phyloP scores from a whole-genome alignment of 2,797 vertebrate species.

The Forpus xanthops region DNA sequence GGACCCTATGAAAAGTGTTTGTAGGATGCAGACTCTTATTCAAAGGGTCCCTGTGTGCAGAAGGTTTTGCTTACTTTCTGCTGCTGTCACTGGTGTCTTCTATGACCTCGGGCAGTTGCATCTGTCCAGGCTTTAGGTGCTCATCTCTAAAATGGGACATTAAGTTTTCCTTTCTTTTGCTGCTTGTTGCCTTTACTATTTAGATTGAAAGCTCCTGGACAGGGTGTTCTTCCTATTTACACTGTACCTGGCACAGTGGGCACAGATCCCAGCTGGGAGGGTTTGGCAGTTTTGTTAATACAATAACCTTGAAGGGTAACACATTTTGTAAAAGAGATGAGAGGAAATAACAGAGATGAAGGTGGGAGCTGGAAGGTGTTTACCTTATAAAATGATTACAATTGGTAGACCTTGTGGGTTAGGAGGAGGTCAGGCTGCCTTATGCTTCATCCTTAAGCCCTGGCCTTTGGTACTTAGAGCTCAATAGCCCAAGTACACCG shows the following conservation, averaged over 20 bases:
- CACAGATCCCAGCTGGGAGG: background rate
- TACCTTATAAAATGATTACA: background rate
- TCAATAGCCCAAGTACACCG: background rate
- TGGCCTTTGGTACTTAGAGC: background rate
- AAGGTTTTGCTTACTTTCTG: background rate
- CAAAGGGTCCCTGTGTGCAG: background rate
- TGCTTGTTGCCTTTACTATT: background rate
- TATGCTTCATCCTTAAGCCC: background rate
- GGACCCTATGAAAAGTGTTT: background rate
- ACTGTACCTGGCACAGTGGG: background rate
- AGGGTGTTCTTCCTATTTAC: background rate
- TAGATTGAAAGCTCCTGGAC: background rate
- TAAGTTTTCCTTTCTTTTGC: background rate
- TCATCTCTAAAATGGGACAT: background rate
- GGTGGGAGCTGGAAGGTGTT: background rate
- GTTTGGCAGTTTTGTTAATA: background rate
- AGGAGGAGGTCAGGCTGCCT: background rate
- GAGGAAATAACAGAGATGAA: background rate
- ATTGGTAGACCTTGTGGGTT: background rate
- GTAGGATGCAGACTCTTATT: background rate
- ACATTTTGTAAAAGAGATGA: background rate
- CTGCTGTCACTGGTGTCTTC: background rate
- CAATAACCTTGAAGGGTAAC: rapidly evolving
- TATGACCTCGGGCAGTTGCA: background rate
- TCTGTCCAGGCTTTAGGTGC: background rate